Conservation (phyloP, 2,888 invertebrate genomes). For the Spodoptera exigua region DNA sequence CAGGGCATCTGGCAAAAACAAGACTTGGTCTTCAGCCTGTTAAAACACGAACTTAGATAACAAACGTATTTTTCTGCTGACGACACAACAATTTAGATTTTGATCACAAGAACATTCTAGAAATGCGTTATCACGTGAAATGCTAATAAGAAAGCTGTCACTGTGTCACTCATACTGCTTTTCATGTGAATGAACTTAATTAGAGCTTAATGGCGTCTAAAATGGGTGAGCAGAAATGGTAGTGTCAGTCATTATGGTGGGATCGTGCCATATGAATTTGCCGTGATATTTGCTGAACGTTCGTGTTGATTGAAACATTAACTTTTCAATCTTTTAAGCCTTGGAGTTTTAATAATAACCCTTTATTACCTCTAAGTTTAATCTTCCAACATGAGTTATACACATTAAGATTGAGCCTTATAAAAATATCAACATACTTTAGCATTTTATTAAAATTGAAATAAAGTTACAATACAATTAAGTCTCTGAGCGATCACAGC, state of each 20-base stretch:
- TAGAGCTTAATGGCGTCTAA: conserved; percentile 44
- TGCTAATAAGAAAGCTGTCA: conserved; percentile 56
- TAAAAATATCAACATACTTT: conserved; percentile 21
- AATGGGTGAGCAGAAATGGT: conserved; percentile 33
- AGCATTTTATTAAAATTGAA: conserved; percentile 17
- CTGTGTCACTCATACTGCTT: conserved; percentile 47
- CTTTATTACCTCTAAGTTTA: conserved; percentile 9
- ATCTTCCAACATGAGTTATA: conserved; percentile 18
- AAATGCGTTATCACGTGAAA: conserved; percentile 51
- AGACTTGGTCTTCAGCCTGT: conserved; percentile 29
- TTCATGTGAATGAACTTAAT: conserved; percentile 57
- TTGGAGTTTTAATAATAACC: conserved; percentile 15
- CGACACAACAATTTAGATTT: conserved; percentile 56
- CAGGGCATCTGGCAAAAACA: conserved; percentile 38
- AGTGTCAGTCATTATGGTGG: conserved; percentile 45
- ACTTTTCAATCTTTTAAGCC: conserved; percentile 5
- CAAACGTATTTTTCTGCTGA: conserved; percentile 54
- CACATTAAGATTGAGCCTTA: conserved; percentile 28
- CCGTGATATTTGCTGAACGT: conserved; percentile 17
- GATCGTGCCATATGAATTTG: conserved; percentile 23
- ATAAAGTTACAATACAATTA: too few relatives aligned
- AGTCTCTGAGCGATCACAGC: too few relatives aligned
- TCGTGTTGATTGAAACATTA: conserved; percentile 25
- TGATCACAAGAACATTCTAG: conserved; percentile 48
- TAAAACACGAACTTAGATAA: conserved; percentile 49